Percentiles rank a stretch among this genome's conserved stretches.
phyloP scores from a whole-genome alignment of 2,797 vertebrate genomes.

The Alfaro cultratus region DNA sequence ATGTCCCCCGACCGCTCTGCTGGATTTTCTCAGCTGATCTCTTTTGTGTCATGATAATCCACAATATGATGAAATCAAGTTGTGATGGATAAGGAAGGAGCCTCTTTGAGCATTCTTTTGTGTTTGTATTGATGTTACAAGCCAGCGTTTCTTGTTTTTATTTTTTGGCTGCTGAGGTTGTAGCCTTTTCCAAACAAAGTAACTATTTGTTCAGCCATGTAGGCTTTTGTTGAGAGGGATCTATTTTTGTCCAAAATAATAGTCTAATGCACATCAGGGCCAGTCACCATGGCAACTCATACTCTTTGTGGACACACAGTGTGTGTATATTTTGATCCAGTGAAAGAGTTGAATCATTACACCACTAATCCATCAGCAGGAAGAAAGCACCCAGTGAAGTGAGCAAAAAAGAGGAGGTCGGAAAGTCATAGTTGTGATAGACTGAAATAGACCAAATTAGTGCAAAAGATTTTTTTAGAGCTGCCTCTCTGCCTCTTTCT shows the following conservation, averaged over 20 bases:
- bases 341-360: conserved; percentile 68
- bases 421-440: conserved; percentile 68
- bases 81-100: conserved; percentile 5
- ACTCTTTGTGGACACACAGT: conserved; percentile 60
- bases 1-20: neutral
- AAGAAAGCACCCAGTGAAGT: conserved; percentile 58
- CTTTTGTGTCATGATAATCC: conserved; percentile 9
- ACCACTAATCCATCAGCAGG: conserved; percentile 50
- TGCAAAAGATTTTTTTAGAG: conserved; percentile 57
- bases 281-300: conserved; percentile 77
- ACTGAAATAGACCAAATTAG: conserved; percentile 81
- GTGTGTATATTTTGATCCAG: conserved; percentile 70
- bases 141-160: conserved; percentile 7
- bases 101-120: conserved; percentile 15
- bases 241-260: conserved; percentile 71
- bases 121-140: conserved; percentile 18
- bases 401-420: conserved; percentile 48
- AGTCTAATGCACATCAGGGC: conserved; percentile 64
- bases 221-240: conserved; percentile 43
- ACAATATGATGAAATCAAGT: neutral
- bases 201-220: conserved; percentile 37
- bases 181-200: conserved; percentile 31
- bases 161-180: neutral
- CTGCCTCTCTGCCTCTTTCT: conserved; percentile 59
- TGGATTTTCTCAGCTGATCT: neutral